These are phyloP conservation scores for Moxostoma hubbsi DNA, from an alignment of 2,797 vertebrate genomes.

Conservation along the genomic window DNA sequence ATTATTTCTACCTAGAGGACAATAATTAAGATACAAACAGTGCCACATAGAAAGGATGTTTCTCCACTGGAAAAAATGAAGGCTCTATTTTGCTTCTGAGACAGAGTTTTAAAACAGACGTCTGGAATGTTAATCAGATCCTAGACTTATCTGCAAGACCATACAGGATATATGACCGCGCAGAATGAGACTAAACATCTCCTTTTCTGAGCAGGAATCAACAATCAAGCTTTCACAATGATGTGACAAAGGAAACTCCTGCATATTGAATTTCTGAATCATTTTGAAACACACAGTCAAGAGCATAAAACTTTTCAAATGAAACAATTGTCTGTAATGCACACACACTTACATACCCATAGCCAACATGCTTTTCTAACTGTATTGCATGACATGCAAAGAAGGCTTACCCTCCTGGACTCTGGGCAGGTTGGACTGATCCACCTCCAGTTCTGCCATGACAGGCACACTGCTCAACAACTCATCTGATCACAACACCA, in stretches of 20 bases:
- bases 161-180: background rate
- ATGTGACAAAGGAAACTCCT: background rate
- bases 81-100: background rate
- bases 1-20: background rate
- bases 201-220: background rate
- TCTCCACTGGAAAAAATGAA: background rate
- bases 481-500: slow-evolving; percentile 1
- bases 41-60: background rate
- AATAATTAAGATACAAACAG: background rate
- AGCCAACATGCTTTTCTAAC: background rate
- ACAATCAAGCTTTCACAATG: background rate
- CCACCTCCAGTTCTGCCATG: slow-evolving; percentile 82
- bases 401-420: slow-evolving; percentile 77
- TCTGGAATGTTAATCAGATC: slow-evolving; percentile 58
- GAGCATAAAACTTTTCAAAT: background rate
- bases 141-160: slow-evolving; percentile 54
- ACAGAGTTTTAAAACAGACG: background rate
- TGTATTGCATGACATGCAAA: slow-evolving; percentile 14
- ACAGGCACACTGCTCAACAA: slow-evolving; percentile 33
- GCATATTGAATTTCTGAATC: background rate
- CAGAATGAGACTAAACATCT: background rate
- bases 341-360: background rate
- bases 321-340: background rate
- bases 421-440: slow-evolving; percentile 79
- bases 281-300: background rate